Conservation (phyloP, 2,113 vertebrate species). For the Ciconia stormi region DNA sequence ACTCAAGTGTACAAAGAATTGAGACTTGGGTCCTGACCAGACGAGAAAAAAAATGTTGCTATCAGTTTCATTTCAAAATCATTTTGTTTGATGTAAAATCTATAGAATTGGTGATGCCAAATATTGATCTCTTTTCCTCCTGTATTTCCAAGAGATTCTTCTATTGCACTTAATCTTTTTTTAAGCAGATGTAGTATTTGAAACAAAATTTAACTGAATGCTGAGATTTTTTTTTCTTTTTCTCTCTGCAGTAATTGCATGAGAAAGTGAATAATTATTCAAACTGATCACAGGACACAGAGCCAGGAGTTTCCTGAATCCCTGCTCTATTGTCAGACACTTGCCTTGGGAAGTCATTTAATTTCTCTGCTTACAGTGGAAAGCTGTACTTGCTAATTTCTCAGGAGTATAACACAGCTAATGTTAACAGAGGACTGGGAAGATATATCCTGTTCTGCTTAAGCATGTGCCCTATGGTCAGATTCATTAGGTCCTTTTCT, state of each 20-base stretch:
- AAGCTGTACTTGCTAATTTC: conserved; percentile 13
- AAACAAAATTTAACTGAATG: neutral
- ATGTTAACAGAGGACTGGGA: neutral
- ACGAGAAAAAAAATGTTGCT: neutral
- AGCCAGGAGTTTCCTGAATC: neutral
- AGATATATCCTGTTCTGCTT: neutral
- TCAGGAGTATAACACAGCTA: neutral
- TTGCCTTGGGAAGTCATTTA: conserved; percentile 27
- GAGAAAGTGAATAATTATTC: neutral
- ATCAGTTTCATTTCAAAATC: neutral
- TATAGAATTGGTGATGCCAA: neutral
- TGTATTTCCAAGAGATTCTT: neutral
- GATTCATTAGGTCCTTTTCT: neutral
- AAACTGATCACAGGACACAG: neutral
- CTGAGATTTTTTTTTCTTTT: neutral
- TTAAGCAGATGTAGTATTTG: neutral
- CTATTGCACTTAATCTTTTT: neutral
- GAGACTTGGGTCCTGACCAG: neutral
- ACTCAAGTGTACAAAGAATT: neutral
- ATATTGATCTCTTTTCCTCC: neutral
- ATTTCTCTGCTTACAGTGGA: conserved; percentile 16
- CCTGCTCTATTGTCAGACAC: conserved; percentile 8
- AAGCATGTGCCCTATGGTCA: neutral
- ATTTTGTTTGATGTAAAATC: neutral
- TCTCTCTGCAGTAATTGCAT: neutral